Evolutionary conservation across 2,113 vertebrate species (phyloP).

Genomic region (Paracanthobrama guichenoti): DNA sequence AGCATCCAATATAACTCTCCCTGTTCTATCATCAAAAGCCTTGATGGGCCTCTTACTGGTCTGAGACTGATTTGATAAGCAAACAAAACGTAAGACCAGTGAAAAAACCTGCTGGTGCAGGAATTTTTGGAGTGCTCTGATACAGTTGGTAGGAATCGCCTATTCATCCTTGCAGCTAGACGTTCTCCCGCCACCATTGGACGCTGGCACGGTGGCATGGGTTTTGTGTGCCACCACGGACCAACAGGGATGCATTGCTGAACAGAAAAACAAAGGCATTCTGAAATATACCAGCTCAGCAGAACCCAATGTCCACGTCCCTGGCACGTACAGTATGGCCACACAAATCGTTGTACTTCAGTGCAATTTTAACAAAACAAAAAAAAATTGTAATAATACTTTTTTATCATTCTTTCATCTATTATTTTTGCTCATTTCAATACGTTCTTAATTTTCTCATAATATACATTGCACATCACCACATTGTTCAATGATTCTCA

Average conservation of each 20-base stretch:
- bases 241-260: constrained; percentile 75
- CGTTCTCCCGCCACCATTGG: constrained; percentile 5
- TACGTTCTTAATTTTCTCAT: too few relatives aligned
- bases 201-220: constrained; percentile 22
- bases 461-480: too few relatives aligned
- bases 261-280: constrained; percentile 45
- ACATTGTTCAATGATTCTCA: too few relatives aligned
- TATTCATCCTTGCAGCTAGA: constrained; percentile 31
- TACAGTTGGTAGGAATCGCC: constrained; percentile 16
- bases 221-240: constrained; percentile 55
- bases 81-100: constrained; percentile 53
- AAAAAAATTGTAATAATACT: too few relatives aligned
- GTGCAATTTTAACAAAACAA: too few relatives aligned
- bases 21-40: constrained; percentile 65
- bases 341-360: not conserved
- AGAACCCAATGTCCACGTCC: constrained; percentile 62
- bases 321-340: constrained; percentile 36
- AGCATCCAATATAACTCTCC: constrained; percentile 65
- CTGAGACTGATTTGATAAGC: constrained; percentile 61
- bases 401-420: too few relatives aligned
- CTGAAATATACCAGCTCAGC: constrained; percentile 47
- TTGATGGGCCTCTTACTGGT: constrained; percentile 60
- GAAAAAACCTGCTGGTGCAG: constrained; percentile 36
- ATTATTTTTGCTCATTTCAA: too few relatives aligned
- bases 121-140: constrained; percentile 26